Conservation (phyloP, 23 tunicate species). For the Ciona savignyi region DNA sequence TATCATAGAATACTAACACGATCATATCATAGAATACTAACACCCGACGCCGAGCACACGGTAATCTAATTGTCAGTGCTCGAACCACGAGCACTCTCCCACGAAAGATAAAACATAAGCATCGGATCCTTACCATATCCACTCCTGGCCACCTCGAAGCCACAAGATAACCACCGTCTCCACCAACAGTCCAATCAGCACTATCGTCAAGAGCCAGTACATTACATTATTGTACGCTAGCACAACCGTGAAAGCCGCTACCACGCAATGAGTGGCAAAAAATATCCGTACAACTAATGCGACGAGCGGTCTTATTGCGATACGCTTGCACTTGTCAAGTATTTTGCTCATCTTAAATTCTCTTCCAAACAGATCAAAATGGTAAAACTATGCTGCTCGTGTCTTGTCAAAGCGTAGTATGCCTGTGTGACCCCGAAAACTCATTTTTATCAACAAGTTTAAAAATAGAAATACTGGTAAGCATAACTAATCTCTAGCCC, state of each 20-base stretch:
- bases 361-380: too few relatives aligned
- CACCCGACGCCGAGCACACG: too few relatives aligned
- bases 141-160: constrained; percentile 52
- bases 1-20: too few relatives aligned
- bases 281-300: constrained; percentile 46
- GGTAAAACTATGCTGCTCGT: too few relatives aligned
- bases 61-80: too few relatives aligned
- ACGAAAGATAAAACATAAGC: too few relatives aligned
- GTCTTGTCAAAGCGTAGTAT: too few relatives aligned
- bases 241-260: constrained; percentile 54
- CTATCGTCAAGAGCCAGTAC: constrained; percentile 38
- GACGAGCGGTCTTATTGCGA: constrained; percentile 1
- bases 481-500: not conserved
- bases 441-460: not conserved
- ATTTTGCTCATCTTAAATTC: not conserved
- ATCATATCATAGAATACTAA: too few relatives aligned
- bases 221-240: constrained; percentile 33
- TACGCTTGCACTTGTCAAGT: not conserved
- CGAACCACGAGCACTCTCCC: too few relatives aligned
- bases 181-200: constrained; percentile 35
- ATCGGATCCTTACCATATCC: constrained; percentile 78
- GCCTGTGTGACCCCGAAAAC: too few relatives aligned
- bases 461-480: not conserved
- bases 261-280: constrained; percentile 38
- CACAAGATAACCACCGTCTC: constrained; percentile 49